Percentiles rank a stretch among this genome's conserved stretches.
Evolutionary conservation across 2,113 vertebrate genomes (phyloP).

Genomic region (Corythaeola cristata): DNA sequence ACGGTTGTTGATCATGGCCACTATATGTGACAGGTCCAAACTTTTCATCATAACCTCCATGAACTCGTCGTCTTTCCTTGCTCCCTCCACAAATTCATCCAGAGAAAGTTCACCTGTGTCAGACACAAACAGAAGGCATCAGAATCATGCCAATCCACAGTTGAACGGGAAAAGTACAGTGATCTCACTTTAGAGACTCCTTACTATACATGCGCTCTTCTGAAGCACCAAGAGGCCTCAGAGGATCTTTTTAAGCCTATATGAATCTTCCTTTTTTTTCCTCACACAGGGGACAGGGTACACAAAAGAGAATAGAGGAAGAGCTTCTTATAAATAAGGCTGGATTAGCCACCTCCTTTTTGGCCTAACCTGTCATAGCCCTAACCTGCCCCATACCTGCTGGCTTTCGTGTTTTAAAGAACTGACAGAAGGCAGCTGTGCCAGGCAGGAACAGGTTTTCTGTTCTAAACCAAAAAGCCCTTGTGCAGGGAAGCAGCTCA

Average conservation of each 20-base stretch:
- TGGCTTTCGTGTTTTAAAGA: not conserved
- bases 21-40: constrained; percentile 86
- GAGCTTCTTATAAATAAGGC: not conserved
- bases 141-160: not conserved
- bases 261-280: not conserved
- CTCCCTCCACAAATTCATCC: constrained; percentile 89
- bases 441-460: not conserved
- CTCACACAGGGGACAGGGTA: not conserved
- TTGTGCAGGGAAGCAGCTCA: not conserved
- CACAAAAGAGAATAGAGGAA: not conserved
- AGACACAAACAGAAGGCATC: not conserved
- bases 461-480: not conserved
- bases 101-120: constrained; percentile 86
- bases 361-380: not conserved
- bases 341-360: not conserved
- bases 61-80: constrained; percentile 85
- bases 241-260: not conserved
- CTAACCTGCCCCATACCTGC: not conserved
- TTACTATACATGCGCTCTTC: not conserved
- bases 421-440: not conserved
- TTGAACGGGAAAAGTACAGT: not conserved
- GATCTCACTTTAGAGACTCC: not conserved
- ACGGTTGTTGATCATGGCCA: constrained; percentile 88
- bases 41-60: constrained; percentile 93
- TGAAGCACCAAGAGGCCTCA: not conserved